Evolutionary conservation across 2,797 vertebrate genomes (phyloP).

Genomic region (Lepus townsendii): DNA sequence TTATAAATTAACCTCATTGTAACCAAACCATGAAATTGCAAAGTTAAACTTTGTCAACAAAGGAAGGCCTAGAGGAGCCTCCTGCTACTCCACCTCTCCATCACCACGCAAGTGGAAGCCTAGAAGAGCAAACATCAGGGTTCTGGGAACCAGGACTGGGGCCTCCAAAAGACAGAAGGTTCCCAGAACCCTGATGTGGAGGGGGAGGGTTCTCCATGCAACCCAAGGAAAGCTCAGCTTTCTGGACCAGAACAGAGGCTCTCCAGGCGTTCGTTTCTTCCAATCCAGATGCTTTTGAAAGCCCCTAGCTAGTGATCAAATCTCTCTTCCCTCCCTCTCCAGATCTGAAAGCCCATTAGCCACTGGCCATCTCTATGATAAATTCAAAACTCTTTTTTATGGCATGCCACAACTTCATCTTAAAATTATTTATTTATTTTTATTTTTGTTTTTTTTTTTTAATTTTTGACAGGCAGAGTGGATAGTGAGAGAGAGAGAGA

Average conservation of each 20-base stretch:
- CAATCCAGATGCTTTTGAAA: too few relatives aligned
- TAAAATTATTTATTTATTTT: too few relatives aligned
- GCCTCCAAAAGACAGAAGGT: background rate
- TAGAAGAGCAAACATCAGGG: background rate
- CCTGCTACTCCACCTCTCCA: background rate
- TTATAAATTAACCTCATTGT: constrained; percentile 83
- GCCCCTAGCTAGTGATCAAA: background rate
- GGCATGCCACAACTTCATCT: background rate
- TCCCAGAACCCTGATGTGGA: background rate
- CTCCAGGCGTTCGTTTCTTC: background rate
- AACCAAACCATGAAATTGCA: constrained; percentile 86
- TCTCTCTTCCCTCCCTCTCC: background rate
- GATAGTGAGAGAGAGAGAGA: too few relatives aligned
- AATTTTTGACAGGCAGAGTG: too few relatives aligned
- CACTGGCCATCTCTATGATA: background rate
- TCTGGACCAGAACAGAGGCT: background rate
- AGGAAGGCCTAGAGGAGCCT: constrained; percentile 69
- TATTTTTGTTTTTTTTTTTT: too few relatives aligned
- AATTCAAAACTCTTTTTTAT: background rate
- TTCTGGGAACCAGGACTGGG: background rate
- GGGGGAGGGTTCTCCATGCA: accelerated
- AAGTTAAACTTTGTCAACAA: constrained; percentile 83
- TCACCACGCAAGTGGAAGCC: background rate
- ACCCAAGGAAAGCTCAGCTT: background rate
- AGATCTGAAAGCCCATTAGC: background rate